phyloP scores from a whole-genome alignment of 2,797 vertebrate genomes.

The Microctenopoma stevenorrisi region DNA sequence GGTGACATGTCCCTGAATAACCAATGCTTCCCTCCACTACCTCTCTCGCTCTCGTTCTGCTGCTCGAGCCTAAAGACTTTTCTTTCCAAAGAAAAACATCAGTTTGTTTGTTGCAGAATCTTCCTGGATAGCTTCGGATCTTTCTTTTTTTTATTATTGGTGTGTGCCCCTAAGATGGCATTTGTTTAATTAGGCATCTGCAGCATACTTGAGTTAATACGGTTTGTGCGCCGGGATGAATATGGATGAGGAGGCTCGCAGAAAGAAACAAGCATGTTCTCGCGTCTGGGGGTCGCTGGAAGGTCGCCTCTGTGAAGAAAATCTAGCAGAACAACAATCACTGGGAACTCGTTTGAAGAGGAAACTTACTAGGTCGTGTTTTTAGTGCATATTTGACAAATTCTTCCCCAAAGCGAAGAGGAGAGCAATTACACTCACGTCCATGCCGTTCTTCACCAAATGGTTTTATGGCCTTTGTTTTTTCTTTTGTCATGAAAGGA shows the following conservation, averaged over 20 bases:
- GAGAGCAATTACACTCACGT: not conserved
- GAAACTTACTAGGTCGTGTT: constrained; percentile 4
- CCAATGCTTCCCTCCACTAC: constrained; percentile 54
- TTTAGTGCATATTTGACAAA: constrained; percentile 3
- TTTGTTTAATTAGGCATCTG: constrained; percentile 45
- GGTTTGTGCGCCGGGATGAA: constrained; percentile 39
- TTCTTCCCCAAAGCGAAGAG: constrained; percentile 15
- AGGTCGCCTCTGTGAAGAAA: constrained; percentile 36
- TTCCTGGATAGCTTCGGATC: not conserved
- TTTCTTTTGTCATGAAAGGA: not conserved
- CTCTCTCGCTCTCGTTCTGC: constrained; percentile 46
- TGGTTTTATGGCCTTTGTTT: constrained; percentile 3
- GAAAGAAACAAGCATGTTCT: constrained; percentile 30
- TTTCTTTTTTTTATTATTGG: not conserved
- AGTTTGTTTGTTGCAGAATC: constrained; percentile 24
- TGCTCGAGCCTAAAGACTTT: constrained; percentile 18
- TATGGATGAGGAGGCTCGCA: constrained; percentile 47
- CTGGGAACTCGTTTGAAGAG: not conserved
- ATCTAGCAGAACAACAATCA: constrained; percentile 32
- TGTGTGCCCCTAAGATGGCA: constrained; percentile 21
- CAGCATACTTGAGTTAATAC: constrained; percentile 26
- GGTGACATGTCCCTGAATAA: constrained; percentile 25
- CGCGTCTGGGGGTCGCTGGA: constrained; percentile 21
- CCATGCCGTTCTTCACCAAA: not conserved
- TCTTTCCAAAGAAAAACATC: constrained; percentile 18